Conservation (phyloP, 2,797 vertebrate genomes). For the Gallinago solitaria region DNA sequence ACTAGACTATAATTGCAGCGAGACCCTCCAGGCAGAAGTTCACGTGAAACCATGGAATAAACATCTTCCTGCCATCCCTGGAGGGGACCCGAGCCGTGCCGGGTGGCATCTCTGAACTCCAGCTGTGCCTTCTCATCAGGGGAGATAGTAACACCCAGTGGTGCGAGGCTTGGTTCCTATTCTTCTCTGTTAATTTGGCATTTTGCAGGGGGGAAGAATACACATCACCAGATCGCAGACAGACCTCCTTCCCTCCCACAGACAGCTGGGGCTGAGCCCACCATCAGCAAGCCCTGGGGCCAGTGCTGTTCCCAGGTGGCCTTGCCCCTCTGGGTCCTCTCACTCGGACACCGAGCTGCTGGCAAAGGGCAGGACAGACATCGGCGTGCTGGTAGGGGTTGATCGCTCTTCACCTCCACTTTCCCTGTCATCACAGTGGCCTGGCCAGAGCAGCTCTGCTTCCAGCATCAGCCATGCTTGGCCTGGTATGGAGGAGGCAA, state of each 20-base stretch:
- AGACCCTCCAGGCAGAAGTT: neutral
- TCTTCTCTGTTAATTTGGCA: neutral
- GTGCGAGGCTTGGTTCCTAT: neutral
- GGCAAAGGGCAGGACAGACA: neutral
- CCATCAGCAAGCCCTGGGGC: rapidly evolving
- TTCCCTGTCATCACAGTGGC: rapidly evolving
- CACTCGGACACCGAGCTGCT: rapidly evolving
- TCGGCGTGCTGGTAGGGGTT: neutral
- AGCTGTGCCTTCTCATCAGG: neutral
- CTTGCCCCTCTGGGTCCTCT: neutral
- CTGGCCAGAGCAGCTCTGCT: neutral
- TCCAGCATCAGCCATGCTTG: neutral
- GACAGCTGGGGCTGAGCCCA: rapidly evolving
- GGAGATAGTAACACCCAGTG: rapidly evolving
- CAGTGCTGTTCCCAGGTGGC: rapidly evolving
- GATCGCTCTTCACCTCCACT: neutral
- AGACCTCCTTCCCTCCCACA: neutral
- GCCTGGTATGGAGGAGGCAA: neutral
- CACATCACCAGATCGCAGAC: rapidly evolving
- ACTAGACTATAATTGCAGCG: neutral
- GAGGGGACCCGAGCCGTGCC: neutral
- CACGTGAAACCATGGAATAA: neutral
- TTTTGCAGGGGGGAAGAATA: neutral
- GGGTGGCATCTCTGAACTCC: neutral
- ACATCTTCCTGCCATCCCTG: rapidly evolving